These are phyloP conservation scores for Phenganax marumi DNA, from an alignment of 92 coral and sea anemone genomes.

Conservation along the genomic window DNA sequence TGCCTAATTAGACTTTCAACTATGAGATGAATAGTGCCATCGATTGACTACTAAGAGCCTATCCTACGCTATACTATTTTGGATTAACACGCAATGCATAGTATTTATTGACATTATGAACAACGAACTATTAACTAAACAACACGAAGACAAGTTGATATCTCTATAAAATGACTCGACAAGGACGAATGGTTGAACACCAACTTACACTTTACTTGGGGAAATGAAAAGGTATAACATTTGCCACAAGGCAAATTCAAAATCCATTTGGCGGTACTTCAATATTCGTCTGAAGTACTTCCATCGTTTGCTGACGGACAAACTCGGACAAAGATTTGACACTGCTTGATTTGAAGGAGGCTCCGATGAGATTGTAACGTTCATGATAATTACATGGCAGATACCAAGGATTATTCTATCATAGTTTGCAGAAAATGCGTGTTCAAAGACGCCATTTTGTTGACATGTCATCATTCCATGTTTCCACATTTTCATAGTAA, in stretches of 20 bases:
- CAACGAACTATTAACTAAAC: too few relatives aligned
- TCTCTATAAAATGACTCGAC: too few relatives aligned
- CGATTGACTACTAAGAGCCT: too few relatives aligned
- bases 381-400: conserved; percentile 5
- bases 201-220: conserved; percentile 96
- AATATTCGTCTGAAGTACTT: conserved; percentile 86
- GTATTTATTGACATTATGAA: too few relatives aligned
- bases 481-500: too few relatives aligned
- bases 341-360: conserved; percentile 18
- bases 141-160: too few relatives aligned
- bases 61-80: too few relatives aligned
- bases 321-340: conserved; percentile 24
- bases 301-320: conserved; percentile 63
- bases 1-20: too few relatives aligned
- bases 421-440: background rate
- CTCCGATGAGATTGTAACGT: conserved; percentile 17
- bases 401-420: background rate
- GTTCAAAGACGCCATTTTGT: conserved; percentile 17
- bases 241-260: conserved; percentile 99
- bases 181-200: background rate
- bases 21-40: too few relatives aligned
- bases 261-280: conserved; percentile 97
- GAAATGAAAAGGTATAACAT: conserved; percentile 90
- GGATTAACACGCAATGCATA: too few relatives aligned
- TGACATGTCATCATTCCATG: conserved; percentile 17